Evolutionary conservation across 2,113 vertebrate species (phyloP).

Genomic region (Salvelinus namaycush): DNA sequence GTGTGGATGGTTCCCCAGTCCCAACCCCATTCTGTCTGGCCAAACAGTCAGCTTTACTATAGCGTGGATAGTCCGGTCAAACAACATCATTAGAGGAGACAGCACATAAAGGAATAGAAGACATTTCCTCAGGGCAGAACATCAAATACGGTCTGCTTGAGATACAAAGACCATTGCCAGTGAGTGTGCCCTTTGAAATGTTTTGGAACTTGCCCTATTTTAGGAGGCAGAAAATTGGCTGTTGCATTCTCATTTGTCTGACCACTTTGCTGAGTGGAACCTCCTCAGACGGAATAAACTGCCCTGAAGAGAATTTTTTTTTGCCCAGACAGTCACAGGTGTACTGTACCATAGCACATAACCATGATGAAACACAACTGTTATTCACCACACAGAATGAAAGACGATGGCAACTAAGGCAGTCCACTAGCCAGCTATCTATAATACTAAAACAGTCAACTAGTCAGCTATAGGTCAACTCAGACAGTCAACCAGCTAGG

Average conservation of each 20-base stretch:
- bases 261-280: slow-evolving; percentile 14
- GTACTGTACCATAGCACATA: not conserved
- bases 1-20: too few relatives aligned
- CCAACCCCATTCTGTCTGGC: too few relatives aligned
- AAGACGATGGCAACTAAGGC: too few relatives aligned
- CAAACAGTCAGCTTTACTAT: too few relatives aligned
- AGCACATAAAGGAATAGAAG: slow-evolving; percentile 10
- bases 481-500: too few relatives aligned
- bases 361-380: not conserved
- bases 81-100: not conserved
- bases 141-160: not conserved
- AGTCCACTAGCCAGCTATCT: too few relatives aligned
- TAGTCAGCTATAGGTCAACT: too few relatives aligned
- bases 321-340: not conserved
- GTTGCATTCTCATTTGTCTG: not conserved
- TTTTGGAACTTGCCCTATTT: slow-evolving; percentile 18
- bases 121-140: slow-evolving; percentile 14
- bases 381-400: not conserved
- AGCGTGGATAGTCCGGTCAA: too few relatives aligned
- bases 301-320: slow-evolving; percentile 9
- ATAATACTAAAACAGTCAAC: too few relatives aligned
- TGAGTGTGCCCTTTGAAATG: slow-evolving; percentile 1
- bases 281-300: not conserved
- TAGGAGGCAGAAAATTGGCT: slow-evolving; percentile 11
- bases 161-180: not conserved